Evolutionary conservation across 2,113 vertebrate genomes (phyloP), one percentile per base, ranked within the genome.

Genomic region (Rhinolophus sinicus): DNA sequence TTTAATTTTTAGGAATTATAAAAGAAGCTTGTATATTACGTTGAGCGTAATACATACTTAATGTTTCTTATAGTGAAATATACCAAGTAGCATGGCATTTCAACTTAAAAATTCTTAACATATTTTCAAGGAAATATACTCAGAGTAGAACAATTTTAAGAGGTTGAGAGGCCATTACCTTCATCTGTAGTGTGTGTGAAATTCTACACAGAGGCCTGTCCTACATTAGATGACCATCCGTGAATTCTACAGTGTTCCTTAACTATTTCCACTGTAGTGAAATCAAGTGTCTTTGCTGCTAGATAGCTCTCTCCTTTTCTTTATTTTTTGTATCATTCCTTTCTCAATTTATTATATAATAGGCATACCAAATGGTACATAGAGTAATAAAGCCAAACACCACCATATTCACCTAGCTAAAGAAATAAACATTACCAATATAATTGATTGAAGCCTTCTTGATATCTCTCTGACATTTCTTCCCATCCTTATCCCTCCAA

Each of bases 61-160:
- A 72, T 93, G 44, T 54, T 83, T 93, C 16, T 54, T 67, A 58
- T 75, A 77, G 62, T 60, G 21, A 91, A 75, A 67, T 84, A 83
- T 73, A 56, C 47, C 21, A 9, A 58, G 33, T 82, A 91, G 56
- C 70, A 62, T 86, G 33, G 9, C 21, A 94, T 76, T 91, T 76
- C n/a, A 83, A 64, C 44, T 82, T 76, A 70, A 84, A 72, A 64
- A 72, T 83, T 83, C 54, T 78, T 88, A 47, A 33, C 75, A 38
- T 72, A 24, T 94, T 78, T 92, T 84, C 62, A 84, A 65, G 47
- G 77, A 96, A 89, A 56, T 89, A 9, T 44, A 40, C 26, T 75
- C 47, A 85, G 73, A 85, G 33, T 85, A 86, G 58, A 69, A 81
- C 26, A 94, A 16, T 87, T 90, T 96, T 82, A 90, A 84, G 38